Percentiles rank a stretch among this genome's conserved stretches.
Evolutionary conservation across 2,113 vertebrate species (phyloP).

Genomic region (Albula goreensis): DNA sequence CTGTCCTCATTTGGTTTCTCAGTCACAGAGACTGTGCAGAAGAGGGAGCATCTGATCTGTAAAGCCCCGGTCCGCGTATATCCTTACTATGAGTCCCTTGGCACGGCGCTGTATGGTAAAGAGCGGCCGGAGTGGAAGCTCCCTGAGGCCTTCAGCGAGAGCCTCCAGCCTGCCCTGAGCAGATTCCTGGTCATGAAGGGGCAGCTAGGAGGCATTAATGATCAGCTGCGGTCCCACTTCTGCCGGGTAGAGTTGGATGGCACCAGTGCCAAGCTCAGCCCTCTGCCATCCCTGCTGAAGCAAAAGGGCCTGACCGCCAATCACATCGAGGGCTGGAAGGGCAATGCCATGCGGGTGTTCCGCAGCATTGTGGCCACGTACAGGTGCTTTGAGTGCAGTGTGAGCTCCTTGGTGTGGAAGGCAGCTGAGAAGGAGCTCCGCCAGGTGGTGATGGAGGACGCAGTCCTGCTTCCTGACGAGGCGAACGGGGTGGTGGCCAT

Average conservation of each 20-base stretch:
- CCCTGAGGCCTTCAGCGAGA: conserved; percentile 71
- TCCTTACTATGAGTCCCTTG: conserved; percentile 73
- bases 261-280: conserved; percentile 62
- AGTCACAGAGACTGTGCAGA: conserved; percentile 72
- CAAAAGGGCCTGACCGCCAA: conserved; percentile 51
- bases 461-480: conserved; percentile 50
- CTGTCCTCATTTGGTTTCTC: conserved; percentile 43
- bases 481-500: conserved; percentile 56
- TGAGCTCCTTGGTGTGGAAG: conserved; percentile 62
- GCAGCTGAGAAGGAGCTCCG: conserved; percentile 52
- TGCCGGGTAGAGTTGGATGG: conserved; percentile 65
- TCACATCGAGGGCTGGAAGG: conserved; percentile 68
- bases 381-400: conserved; percentile 39
- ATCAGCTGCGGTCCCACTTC: conserved; percentile 66
- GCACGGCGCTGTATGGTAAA: conserved; percentile 75
- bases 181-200: conserved; percentile 65
- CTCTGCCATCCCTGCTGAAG: conserved; percentile 62
- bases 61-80: conserved; percentile 69
- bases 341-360: conserved; percentile 53
- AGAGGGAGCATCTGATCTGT: conserved; percentile 59
- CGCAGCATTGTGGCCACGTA: conserved; percentile 62
- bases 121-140: conserved; percentile 70
- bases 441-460: conserved; percentile 36
- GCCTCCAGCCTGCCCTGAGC: conserved; percentile 63
- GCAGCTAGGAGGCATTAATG: conserved; percentile 58